Evolutionary conservation across 2,888 invertebrate species (phyloP), one percentile per base, ranked within the genome.

Genomic region (Endomychus coccineus): DNA sequence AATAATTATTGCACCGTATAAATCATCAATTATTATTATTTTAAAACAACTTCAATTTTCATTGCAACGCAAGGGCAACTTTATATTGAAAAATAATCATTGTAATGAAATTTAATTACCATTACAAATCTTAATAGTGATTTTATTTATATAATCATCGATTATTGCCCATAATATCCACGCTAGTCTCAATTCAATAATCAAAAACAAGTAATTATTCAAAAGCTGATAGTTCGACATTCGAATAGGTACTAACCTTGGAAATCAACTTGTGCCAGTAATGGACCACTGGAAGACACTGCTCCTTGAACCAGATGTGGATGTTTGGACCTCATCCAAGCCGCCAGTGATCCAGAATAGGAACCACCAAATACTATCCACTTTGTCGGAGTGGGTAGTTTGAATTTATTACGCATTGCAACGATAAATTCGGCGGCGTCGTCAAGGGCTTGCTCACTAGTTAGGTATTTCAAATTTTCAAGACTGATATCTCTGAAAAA

Each of bases 321-420:
- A 66, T 91, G 95, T 62, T 91, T 92, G 33, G 80, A 67, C 27
- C 94, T 69, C 36, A 80, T 59, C 95, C 96, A 96, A 3, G 94
- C 94, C 3, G 92, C 88, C 49, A 96, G 66, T 0, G 89, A 86
- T 2, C 94, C 95, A 1, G 95, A 84, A 62, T 96, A 96, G 0
- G 92, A 94, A 2, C 96, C 96, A n/a, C 96, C 96, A 62, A 96
- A 95, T 1, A 81, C 82, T 44, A 96, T 81, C 90, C 92, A 94
- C 63, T 85, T 87, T 13, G 71, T 71, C 9, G 71, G 63, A 1
- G 63, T 58, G 3, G 69, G 59, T 13, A 88, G 64, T 22, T 77
- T 71, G 51, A 77, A 75, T 45, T 74, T 59, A 2, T 63, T 55
- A 48, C 81, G 84, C 49, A 36, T 44, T 22, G 45, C 29, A 21